These are phyloP conservation scores for Hofmannophila pseudospretella DNA, from an alignment of 2,888 invertebrate genomes.

Conservation along the genomic window DNA sequence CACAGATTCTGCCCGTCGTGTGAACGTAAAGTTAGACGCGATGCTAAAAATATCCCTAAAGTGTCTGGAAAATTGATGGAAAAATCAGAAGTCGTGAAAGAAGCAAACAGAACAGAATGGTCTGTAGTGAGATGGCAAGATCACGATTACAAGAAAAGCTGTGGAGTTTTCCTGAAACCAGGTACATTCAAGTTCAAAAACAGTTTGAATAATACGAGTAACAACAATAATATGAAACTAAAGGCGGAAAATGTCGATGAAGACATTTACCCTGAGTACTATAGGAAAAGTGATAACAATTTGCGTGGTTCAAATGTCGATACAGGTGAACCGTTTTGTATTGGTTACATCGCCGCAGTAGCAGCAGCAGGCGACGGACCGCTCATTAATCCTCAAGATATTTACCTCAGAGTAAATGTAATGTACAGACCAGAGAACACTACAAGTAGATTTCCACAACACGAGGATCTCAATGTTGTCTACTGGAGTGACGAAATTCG, in stretches of 20 bases:
- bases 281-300: constrained; percentile 84
- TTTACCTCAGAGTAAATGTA: constrained; percentile 82
- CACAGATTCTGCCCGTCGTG: constrained; percentile 78
- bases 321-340: constrained; percentile 86
- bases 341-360: constrained; percentile 83
- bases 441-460: constrained; percentile 76
- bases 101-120: constrained; percentile 64
- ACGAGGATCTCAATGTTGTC: constrained; percentile 83
- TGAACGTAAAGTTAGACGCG: constrained; percentile 63
- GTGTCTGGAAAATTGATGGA: constrained; percentile 58
- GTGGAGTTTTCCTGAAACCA: constrained; percentile 83
- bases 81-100: constrained; percentile 47
- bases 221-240: constrained; percentile 30
- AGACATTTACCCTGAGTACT: constrained; percentile 87
- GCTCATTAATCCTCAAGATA: constrained; percentile 74
- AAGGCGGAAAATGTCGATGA: constrained; percentile 80
- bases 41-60: constrained; percentile 63
- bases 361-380: constrained; percentile 71
- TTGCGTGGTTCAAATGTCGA: constrained; percentile 84
- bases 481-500: constrained; percentile 88
- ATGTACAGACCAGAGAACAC: constrained; percentile 88
- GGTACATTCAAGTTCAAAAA: constrained; percentile 79
- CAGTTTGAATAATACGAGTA: constrained; percentile 25
- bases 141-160: constrained; percentile 81
- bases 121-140: constrained; percentile 76